Base-by-base conservation (phyloP, 2,113 vertebrate species). In the Plectropomus leopardus region DNA sequence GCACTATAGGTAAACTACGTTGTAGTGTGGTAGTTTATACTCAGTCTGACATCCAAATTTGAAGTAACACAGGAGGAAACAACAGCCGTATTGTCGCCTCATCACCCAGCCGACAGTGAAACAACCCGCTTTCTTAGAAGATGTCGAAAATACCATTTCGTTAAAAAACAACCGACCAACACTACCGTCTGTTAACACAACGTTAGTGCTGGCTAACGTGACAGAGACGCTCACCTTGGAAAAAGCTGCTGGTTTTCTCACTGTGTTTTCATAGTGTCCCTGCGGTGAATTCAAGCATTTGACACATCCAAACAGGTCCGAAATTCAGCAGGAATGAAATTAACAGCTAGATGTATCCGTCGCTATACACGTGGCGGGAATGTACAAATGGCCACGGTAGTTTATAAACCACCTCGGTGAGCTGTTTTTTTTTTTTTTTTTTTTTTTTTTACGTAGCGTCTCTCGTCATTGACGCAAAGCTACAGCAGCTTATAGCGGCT, bases 201-300 rank as follows among this genome's bases (percentile, higher is more conserved):
- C 59, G 2, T 7, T 5, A 4, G 7, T 4, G 55, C n/a, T 63
- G 71, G 81, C 78, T 82, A 64, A 32, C 67, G 48, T 53, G 21
- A 74, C 30, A 26, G 1, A 15, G 4, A 34, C 14, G 55, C 87
- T 84, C 82, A 91, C 89, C 74, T 80, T 55, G 50, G n/a, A 3
- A 64, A 44, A 34, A 40, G 11, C 36, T 0, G 48, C 23, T n/a
- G 47, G 28, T 59, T 14, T 26, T 3, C 42, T 85, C 61, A 87
- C 24, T 54, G 70, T 40, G 0, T 40, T 14, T 58, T 50, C 73
- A 80, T 82, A 3, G 7, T 80, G 78, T 34, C 10, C 7, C 72
- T 51, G 3, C 16, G n/a, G 40, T 19, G 0, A 19, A 45, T 4
- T 11, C 24, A 14, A 63, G 40, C 28, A 4, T 2, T 1, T 7